These are phyloP conservation scores for Seriola aureovittata DNA, from an alignment of 2,113 vertebrate genomes.

Conservation along the genomic window DNA sequence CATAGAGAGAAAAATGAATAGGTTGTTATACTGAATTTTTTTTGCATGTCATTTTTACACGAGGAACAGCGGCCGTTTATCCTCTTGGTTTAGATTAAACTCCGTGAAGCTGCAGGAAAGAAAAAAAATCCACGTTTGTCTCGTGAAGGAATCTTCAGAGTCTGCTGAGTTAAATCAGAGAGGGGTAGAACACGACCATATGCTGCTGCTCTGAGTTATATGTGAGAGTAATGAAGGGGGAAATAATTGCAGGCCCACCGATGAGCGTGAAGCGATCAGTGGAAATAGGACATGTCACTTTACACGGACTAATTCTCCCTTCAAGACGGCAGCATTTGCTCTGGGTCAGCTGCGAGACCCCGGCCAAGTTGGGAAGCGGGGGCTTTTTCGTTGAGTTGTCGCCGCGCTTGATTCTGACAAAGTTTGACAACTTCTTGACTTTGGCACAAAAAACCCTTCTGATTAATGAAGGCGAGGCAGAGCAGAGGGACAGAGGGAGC, in stretches of 20 bases:
- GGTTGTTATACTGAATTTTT: not conserved
- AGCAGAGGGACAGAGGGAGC: conserved; percentile 38
- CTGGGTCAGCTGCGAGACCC: conserved; percentile 88
- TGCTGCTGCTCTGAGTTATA: conserved; percentile 27
- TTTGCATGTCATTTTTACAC: not conserved
- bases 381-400: conserved; percentile 57
- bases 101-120: not conserved
- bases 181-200: conserved; percentile 5
- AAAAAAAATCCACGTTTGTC: not conserved
- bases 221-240: conserved; percentile 19
- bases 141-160: conserved; percentile 24
- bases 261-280: conserved; percentile 54
- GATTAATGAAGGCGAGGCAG: conserved; percentile 82
- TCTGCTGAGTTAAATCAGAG: not conserved
- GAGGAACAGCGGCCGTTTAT: not conserved
- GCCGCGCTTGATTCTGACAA: conserved; percentile 85
- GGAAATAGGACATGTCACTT: conserved; percentile 83
- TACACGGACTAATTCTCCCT: conserved; percentile 78
- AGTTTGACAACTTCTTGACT: conserved; percentile 96
- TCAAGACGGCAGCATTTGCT: conserved; percentile 81
- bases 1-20: not conserved
- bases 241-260: conserved; percentile 46
- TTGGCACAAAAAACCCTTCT: conserved; percentile 78
- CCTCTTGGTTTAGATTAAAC: not conserved
- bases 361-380: conserved; percentile 67